Percentiles rank a stretch among this genome's conserved stretches.
phyloP scores from a whole-genome alignment of 2,888 invertebrate species.

The Dromius quadrimaculatus region DNA sequence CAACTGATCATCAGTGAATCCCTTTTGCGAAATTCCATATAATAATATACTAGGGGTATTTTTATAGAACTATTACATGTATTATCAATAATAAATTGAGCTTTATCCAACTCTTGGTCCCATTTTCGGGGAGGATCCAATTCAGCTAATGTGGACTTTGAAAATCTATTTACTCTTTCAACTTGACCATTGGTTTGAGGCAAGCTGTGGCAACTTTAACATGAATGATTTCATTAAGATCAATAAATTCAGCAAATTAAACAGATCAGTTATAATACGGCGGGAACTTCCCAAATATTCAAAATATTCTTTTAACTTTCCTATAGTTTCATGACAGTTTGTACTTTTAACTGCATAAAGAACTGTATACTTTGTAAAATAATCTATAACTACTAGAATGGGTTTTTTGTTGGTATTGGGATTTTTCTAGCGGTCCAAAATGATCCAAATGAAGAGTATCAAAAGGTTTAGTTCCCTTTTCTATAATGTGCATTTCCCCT shows the following conservation, averaged over 20 bases:
- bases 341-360: background rate
- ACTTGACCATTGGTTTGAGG: conserved; percentile 24
- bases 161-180: conserved; percentile 2
- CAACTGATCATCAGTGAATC: background rate
- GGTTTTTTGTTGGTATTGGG: conserved; percentile 6
- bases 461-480: conserved; percentile 13
- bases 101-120: background rate
- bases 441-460: conserved; percentile 36
- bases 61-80: background rate
- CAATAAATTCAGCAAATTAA: conserved; percentile 9
- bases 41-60: conserved; percentile 1
- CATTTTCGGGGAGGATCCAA: background rate
- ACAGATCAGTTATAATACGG: background rate
- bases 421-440: conserved; percentile 25
- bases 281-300: background rate
- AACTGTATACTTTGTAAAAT: background rate
- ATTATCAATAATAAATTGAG: background rate
- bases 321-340: background rate
- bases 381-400: conserved; percentile 1
- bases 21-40: background rate
- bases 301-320: background rate
- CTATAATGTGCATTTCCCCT: conserved; percentile 12
- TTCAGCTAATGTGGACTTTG: background rate
- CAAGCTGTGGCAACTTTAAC: conserved; percentile 17
- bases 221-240: background rate